Percentiles rank a stretch among this genome's conserved stretches.
Conservation (phyloP, 2,113 vertebrate species). For the Atractosteus spatula region DNA sequence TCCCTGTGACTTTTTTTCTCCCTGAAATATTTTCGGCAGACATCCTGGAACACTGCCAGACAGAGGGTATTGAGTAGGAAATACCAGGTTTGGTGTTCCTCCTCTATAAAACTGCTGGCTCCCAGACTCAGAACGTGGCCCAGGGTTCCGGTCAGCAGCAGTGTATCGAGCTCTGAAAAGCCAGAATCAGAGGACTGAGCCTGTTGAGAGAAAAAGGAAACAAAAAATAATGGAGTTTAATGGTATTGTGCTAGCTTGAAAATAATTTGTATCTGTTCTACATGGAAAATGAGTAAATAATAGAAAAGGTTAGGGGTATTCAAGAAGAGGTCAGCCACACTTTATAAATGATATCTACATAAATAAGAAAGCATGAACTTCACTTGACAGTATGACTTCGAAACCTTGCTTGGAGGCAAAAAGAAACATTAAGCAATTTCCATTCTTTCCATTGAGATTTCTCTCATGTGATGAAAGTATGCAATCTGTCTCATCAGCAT, state of each 20-base stretch:
- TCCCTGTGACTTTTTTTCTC: constrained; percentile 26
- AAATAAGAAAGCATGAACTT: too few relatives aligned
- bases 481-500: not conserved
- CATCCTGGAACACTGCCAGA: constrained; percentile 80
- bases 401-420: too few relatives aligned
- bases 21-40: constrained; percentile 75
- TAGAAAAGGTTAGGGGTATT: too few relatives aligned
- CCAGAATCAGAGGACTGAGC: constrained; percentile 48
- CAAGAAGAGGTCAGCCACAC: too few relatives aligned
- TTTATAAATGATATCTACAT: too few relatives aligned
- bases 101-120: constrained; percentile 92
- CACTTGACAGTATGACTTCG: too few relatives aligned
- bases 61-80: constrained; percentile 89
- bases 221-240: not conserved
- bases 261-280: too few relatives aligned
- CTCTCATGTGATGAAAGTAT: too few relatives aligned
- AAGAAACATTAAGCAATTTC: too few relatives aligned
- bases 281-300: too few relatives aligned
- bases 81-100: constrained; percentile 97
- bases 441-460: too few relatives aligned
- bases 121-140: constrained; percentile 85
- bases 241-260: not conserved
- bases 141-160: constrained; percentile 79
- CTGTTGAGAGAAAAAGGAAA: constrained; percentile 8
- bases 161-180: constrained; percentile 81